Percentiles rank a stretch among this genome's conserved stretches.
Conservation (phyloP, 1,140 invertebrate species). For the Ceratina calcarata region DNA sequence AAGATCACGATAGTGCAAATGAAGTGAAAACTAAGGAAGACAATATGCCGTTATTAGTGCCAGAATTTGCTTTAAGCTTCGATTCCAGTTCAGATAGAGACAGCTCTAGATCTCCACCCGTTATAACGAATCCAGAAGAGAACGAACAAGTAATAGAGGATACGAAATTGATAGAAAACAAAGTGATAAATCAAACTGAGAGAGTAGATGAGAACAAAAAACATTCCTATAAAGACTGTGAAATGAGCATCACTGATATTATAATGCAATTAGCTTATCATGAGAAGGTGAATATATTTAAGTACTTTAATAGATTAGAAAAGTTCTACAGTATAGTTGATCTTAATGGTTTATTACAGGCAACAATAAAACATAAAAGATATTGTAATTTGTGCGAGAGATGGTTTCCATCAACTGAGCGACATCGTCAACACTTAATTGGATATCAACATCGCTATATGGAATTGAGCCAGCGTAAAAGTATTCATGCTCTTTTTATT, state of each 20-base stretch:
- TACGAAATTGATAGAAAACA: slow-evolving; percentile 29
- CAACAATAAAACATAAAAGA: slow-evolving; percentile 75
- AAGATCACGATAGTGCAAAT: not conserved
- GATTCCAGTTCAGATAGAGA: slow-evolving; percentile 67
- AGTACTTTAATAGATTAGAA: not conserved
- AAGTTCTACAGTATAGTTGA: not conserved
- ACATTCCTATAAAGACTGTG: slow-evolving; percentile 60
- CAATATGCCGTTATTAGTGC: slow-evolving; percentile 75
- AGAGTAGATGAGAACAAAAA: slow-evolving; percentile 51
- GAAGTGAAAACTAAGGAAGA: slow-evolving; percentile 61
- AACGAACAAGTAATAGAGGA: not conserved
- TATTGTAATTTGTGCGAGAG: slow-evolving; percentile 78
- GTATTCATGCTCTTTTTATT: slow-evolving; percentile 78
- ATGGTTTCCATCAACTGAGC: slow-evolving; percentile 75
- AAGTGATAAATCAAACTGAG: slow-evolving; percentile 56
- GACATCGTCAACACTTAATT: slow-evolving; percentile 74
- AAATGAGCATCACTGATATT: slow-evolving; percentile 74
- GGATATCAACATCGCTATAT: slow-evolving; percentile 78
- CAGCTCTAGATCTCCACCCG: slow-evolving; percentile 72
- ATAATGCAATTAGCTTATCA: slow-evolving; percentile 76
- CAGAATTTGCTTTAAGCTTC: slow-evolving; percentile 67
- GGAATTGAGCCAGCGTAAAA: slow-evolving; percentile 77
- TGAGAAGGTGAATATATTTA: slow-evolving; percentile 71
- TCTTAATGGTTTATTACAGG: slow-evolving; percentile 57
- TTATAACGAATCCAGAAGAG: slow-evolving; percentile 72